Conservation (phyloP, 2,797 vertebrate species). For the Rhinogobio ventralis region DNA sequence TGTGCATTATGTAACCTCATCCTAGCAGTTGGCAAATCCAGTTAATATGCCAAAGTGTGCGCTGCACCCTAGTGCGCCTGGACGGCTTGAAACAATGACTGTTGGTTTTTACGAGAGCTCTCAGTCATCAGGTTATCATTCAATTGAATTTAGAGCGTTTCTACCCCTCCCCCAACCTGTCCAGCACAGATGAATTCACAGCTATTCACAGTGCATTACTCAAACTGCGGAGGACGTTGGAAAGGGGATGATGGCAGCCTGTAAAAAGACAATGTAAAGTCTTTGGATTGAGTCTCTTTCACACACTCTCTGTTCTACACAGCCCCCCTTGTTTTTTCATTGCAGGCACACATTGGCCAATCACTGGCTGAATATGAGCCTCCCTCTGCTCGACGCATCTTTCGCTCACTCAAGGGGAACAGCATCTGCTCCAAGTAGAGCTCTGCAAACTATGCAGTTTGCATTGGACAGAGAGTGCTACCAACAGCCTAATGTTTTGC, state of each 20-base stretch:
- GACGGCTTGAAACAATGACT: slow-evolving; percentile 5
- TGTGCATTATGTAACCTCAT: slow-evolving; percentile 40
- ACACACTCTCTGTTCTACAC: slow-evolving; percentile 4
- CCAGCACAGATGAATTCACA: slow-evolving; percentile 48
- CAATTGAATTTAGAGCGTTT: slow-evolving; percentile 39
- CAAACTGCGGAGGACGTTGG: slow-evolving; percentile 5
- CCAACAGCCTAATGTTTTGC: slow-evolving; percentile 60
- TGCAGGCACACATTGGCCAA: slow-evolving; percentile 81
- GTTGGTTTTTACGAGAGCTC: slow-evolving; percentile 19
- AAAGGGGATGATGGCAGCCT: neutral
- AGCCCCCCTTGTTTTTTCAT: slow-evolving; percentile 71
- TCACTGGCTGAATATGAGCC: slow-evolving; percentile 70
- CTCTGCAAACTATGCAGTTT: neutral
- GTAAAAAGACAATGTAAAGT: slow-evolving; percentile 18
- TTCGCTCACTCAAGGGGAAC: slow-evolving; percentile 16
- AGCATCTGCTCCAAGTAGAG: slow-evolving; percentile 29
- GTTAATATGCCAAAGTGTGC: slow-evolving; percentile 5
- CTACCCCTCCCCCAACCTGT: slow-evolving; percentile 40
- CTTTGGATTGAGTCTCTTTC: slow-evolving; percentile 4
- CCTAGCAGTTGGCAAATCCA: slow-evolving; percentile 7
- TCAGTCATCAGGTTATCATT: slow-evolving; percentile 39
- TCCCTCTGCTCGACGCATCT: slow-evolving; percentile 51
- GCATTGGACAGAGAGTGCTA: slow-evolving; percentile 6
- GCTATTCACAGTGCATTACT: slow-evolving; percentile 36
- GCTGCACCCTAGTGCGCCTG: neutral